These are phyloP conservation scores for Sacculina carcini DNA, from an alignment of 2,888 invertebrate genomes.

Conservation along the genomic window DNA sequence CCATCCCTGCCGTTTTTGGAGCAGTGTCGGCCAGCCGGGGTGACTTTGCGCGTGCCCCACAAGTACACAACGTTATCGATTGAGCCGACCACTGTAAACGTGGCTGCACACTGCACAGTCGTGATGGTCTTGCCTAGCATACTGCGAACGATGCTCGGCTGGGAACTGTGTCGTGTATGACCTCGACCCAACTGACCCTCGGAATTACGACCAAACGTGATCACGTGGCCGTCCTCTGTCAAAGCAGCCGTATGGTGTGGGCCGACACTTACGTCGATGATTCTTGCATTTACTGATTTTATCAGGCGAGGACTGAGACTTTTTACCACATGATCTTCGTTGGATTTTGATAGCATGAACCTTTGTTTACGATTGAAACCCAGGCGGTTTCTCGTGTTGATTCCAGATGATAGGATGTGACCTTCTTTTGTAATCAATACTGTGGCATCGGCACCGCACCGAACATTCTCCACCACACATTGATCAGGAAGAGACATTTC, in stretches of 20 bases:
- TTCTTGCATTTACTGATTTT: conserved; percentile 26
- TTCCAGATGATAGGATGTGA: conserved; percentile 34
- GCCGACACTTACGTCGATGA: conserved; percentile 32
- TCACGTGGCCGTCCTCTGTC: conserved; percentile 33
- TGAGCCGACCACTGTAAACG: conserved; percentile 36
- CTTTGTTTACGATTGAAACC: conserved; percentile 9
- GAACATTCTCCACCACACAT: conserved; percentile 26
- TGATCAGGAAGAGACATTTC: conserved; percentile 24
- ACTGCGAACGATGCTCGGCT: conserved; percentile 23
- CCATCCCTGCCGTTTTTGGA: conserved; percentile 7
- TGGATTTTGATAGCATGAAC: conserved; percentile 10
- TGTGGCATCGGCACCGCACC: conserved; percentile 33
- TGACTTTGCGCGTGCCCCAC: conserved; percentile 30
- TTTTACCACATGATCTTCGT: conserved; percentile 20
- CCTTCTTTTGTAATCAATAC: conserved; percentile 32
- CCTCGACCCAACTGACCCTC: conserved; percentile 34
- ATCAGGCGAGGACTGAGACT: conserved; percentile 23
- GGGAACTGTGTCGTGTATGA: conserved; percentile 19
- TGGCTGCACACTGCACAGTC: conserved; percentile 35
- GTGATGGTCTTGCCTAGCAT: conserved; percentile 21
- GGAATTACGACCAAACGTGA: conserved; percentile 35
- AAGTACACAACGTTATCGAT: conserved; percentile 36
- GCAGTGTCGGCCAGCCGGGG: conserved; percentile 11
- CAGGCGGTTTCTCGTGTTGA: conserved; percentile 22
- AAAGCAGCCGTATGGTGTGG: conserved; percentile 32